These are phyloP conservation scores for Pristis pectinata DNA, from an alignment of 2,797 vertebrate genomes.

Conservation along the genomic window DNA sequence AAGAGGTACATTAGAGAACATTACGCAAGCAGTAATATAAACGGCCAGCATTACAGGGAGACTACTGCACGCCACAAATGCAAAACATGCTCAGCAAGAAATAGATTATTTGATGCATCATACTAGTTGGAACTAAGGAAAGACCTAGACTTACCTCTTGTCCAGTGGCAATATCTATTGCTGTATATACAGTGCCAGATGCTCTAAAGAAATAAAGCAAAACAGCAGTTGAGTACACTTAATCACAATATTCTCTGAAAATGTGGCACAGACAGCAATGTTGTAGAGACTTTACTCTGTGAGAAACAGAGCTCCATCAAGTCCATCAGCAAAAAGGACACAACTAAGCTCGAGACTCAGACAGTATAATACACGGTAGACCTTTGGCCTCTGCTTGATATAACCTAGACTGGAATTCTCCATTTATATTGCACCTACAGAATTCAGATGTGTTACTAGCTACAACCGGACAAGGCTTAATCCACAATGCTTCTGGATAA, in stretches of 20 bases:
- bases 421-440: neutral
- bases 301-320: neutral
- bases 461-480: neutral
- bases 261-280: neutral
- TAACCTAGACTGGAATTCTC: neutral
- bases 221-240: neutral
- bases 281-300: too few species aligned
- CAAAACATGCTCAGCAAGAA: neutral
- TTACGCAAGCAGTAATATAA: neutral
- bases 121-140: neutral
- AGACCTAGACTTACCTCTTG: conserved; percentile 72
- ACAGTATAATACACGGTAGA: neutral
- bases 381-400: neutral
- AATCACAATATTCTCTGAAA: neutral
- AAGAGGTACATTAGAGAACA: neutral
- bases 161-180: conserved; percentile 91
- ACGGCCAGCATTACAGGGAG: neutral
- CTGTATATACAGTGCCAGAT: conserved; percentile 94
- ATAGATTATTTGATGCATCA: neutral
- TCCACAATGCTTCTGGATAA: neutral
- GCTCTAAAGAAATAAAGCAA: conserved; percentile 65
- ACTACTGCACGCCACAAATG: neutral
- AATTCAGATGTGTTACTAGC: neutral
- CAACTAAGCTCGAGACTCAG: neutral
- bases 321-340: neutral